phyloP scores from a whole-genome alignment of 2,797 vertebrate genomes.

The Cirrhinus molitorella region DNA sequence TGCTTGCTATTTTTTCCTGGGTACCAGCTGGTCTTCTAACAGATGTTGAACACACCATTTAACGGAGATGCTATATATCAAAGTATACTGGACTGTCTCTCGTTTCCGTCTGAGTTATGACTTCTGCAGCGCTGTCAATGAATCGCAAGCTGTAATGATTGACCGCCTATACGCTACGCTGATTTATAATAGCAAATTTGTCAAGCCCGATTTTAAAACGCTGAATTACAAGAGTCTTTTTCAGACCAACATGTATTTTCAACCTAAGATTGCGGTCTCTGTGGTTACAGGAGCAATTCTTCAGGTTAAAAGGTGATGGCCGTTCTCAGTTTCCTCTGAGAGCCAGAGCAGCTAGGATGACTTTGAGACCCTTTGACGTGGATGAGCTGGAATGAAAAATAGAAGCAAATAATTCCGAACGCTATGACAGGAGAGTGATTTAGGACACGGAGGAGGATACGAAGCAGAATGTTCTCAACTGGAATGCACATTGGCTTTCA shows the following conservation, averaged over 20 bases:
- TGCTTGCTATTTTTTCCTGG: constrained; percentile 10
- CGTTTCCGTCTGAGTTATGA: constrained; percentile 8
- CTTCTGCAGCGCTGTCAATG: constrained; percentile 27
- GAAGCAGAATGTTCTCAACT: constrained; percentile 76
- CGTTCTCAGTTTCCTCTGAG: not conserved
- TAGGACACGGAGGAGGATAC: constrained; percentile 70
- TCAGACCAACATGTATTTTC: not conserved
- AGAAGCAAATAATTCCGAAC: constrained; percentile 53
- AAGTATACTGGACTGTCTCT: constrained; percentile 28
- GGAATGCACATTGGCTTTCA: constrained; percentile 71
- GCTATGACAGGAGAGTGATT: constrained; percentile 76
- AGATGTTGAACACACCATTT: constrained; percentile 35
- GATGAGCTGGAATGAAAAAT: constrained; percentile 47
- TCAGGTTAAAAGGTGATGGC: constrained; percentile 17
- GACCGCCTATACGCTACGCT: not conserved
- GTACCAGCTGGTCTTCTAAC: constrained; percentile 28
- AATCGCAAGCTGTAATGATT: constrained; percentile 25
- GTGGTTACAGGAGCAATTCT: not conserved
- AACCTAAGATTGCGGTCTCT: not conserved
- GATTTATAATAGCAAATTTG: constrained; percentile 15
- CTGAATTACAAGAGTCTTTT: not conserved
- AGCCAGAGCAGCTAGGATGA: constrained; percentile 23
- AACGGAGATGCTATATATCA: constrained; percentile 27
- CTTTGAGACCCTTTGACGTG: constrained; percentile 32
- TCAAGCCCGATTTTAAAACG: constrained; percentile 8